These are phyloP conservation scores for Acrocephalus arundinaceus DNA, from an alignment of 2,113 vertebrate species.

Conservation along the genomic window DNA sequence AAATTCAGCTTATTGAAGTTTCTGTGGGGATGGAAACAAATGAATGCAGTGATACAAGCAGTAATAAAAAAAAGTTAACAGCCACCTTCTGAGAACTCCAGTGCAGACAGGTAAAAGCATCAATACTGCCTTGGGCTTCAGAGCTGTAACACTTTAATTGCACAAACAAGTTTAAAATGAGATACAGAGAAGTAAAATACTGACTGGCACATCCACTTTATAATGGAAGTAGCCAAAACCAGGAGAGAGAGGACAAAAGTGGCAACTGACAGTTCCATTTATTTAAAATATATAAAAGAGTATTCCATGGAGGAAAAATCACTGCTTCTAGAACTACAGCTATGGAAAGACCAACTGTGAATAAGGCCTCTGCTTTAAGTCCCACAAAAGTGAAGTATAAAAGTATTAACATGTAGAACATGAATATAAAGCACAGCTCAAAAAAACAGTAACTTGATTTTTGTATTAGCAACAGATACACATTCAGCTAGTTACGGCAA, in stretches of 20 bases:
- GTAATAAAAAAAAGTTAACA: not conserved
- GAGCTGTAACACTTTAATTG: not conserved
- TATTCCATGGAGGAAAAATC: rapidly evolving
- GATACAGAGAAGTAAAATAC: not conserved
- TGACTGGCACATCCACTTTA: not conserved
- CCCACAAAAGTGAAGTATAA: not conserved
- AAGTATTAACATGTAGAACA: not conserved
- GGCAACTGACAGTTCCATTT: not conserved
- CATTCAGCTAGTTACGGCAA: not conserved
- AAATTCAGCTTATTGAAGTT: not conserved
- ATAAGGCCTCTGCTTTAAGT: not conserved
- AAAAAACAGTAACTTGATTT: not conserved
- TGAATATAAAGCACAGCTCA: not conserved
- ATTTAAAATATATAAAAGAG: not conserved
- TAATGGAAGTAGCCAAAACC: not conserved
- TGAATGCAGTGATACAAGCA: not conserved
- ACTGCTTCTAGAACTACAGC: not conserved
- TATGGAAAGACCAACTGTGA: not conserved
- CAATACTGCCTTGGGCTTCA: not conserved
- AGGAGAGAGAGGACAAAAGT: not conserved
- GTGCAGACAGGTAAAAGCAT: not conserved
- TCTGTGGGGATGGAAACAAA: not conserved
- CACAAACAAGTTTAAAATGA: not conserved
- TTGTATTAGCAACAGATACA: not conserved
- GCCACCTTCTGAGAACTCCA: not conserved